phyloP scores from a whole-genome alignment of 2,113 vertebrate species.

The Brachionichthys hirsutus region DNA sequence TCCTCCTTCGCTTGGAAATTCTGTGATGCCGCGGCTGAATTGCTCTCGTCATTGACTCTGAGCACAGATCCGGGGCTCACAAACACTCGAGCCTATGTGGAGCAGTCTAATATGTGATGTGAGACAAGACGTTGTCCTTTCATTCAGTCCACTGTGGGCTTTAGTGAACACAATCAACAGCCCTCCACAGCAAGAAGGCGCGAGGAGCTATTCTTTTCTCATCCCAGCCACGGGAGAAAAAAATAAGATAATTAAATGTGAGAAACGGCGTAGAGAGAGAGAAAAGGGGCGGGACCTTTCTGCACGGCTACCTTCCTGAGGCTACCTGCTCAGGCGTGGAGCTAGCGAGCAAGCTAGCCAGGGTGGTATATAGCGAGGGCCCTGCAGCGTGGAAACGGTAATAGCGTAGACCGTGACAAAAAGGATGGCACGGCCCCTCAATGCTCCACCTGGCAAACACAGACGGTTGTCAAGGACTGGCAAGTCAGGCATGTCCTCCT shows the following conservation, averaged over 20 bases:
- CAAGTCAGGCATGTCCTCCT: constrained; percentile 92
- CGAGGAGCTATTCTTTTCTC: constrained; percentile 86
- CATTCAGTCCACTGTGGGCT: constrained; percentile 81
- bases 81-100: constrained; percentile 78
- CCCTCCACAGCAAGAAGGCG: constrained; percentile 81
- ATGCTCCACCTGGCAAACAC: constrained; percentile 85
- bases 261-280: constrained; percentile 80
- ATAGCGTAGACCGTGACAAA: constrained; percentile 74
- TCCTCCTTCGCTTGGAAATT: constrained; percentile 73
- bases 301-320: constrained; percentile 87
- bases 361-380: constrained; percentile 70
- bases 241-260: constrained; percentile 95
- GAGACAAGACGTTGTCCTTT: constrained; percentile 80
- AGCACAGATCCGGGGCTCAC: constrained; percentile 77
- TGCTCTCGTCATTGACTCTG: constrained; percentile 81
- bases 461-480: constrained; percentile 88
- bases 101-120: constrained; percentile 80
- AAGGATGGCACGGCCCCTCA: constrained; percentile 77
- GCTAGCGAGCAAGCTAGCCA: constrained; percentile 67
- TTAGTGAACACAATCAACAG: constrained; percentile 82
- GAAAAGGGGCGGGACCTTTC: constrained; percentile 81
- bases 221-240: constrained; percentile 82
- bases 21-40: constrained; percentile 80
- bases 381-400: constrained; percentile 70
- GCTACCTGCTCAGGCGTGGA: constrained; percentile 79